phyloP scores from a whole-genome alignment of 2,888 invertebrate genomes.

The Dynastes grantii region DNA sequence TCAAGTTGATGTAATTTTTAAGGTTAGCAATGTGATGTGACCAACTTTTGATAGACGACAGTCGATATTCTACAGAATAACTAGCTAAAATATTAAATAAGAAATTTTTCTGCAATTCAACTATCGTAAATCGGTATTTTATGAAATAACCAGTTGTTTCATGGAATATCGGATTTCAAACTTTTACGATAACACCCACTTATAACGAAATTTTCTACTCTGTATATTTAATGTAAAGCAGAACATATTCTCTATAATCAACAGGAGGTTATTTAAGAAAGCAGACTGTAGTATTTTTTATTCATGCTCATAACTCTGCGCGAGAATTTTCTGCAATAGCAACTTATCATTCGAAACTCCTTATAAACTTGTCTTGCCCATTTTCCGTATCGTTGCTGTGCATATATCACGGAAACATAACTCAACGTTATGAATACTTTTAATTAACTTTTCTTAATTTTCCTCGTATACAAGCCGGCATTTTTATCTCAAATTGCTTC shows the following conservation, averaged over 20 bases:
- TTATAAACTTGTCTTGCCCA: conserved; percentile 14
- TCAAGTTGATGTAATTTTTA: too few species aligned
- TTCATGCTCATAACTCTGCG: conserved; percentile 4
- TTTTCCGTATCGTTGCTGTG: conserved; percentile 19
- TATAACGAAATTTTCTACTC: too few species aligned
- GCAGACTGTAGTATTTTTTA: too few species aligned
- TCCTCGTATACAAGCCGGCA: conserved; percentile 22
- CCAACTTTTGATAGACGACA: too few species aligned
- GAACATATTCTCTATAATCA: background rate
- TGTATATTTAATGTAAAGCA: background rate
- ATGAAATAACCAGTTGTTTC: too few species aligned
- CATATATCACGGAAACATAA: conserved; percentile 44
- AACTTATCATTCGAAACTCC: conserved; percentile 37
- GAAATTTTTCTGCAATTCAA: too few species aligned
- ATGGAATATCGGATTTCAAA: too few species aligned
- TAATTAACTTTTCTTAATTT: conserved; percentile 52
- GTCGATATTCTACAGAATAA: too few species aligned
- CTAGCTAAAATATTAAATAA: too few species aligned
- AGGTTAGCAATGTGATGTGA: too few species aligned
- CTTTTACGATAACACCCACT: too few species aligned
- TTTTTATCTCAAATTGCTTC: conserved; percentile 49
- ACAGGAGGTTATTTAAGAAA: background rate
- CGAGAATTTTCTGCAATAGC: background rate
- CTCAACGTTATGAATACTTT: conserved; percentile 52
- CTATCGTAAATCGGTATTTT: too few species aligned